These are phyloP conservation scores for Xestia rhomboidea DNA, from an alignment of 2,888 invertebrate species.

Conservation along the genomic window DNA sequence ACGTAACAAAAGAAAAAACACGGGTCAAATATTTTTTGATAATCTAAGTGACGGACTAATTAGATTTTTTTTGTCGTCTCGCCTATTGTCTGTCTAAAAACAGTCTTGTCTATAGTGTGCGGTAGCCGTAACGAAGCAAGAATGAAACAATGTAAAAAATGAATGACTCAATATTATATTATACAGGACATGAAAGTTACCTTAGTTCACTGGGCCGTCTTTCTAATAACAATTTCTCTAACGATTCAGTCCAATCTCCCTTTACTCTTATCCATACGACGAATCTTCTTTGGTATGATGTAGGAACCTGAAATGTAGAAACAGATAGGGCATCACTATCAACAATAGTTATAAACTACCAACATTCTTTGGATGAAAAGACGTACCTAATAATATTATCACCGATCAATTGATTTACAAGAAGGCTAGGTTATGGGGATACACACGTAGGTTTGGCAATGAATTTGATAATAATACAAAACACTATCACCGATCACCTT, in stretches of 20 bases:
- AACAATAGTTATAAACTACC: neutral
- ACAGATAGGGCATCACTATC: neutral
- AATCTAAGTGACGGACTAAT: too few relatives aligned
- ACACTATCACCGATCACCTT: neutral
- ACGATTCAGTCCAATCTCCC: slow-evolving; percentile 90
- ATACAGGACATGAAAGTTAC: slow-evolving; percentile 61
- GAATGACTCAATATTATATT: too few relatives aligned
- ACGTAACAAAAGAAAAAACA: too few relatives aligned
- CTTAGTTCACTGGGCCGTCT: slow-evolving; percentile 76
- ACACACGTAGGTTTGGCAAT: neutral
- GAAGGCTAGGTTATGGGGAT: neutral
- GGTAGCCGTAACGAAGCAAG: too few relatives aligned
- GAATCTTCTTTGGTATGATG: slow-evolving; percentile 81
- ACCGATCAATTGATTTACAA: neutral
- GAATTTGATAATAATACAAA: neutral
- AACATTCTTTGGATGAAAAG: neutral
- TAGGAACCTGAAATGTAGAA: slow-evolving; percentile 82
- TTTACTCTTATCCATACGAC: slow-evolving; percentile 88
- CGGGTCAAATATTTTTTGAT: too few relatives aligned
- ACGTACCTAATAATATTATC: neutral
- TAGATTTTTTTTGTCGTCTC: too few relatives aligned
- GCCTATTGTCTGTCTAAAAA: too few relatives aligned
- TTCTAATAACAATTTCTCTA: slow-evolving; percentile 81
- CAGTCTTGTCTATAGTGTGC: too few relatives aligned
- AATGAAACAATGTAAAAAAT: too few relatives aligned